Evolutionary conservation across 1,140 invertebrate species (phyloP).

Genomic region (Hypothenemus hampei): DNA sequence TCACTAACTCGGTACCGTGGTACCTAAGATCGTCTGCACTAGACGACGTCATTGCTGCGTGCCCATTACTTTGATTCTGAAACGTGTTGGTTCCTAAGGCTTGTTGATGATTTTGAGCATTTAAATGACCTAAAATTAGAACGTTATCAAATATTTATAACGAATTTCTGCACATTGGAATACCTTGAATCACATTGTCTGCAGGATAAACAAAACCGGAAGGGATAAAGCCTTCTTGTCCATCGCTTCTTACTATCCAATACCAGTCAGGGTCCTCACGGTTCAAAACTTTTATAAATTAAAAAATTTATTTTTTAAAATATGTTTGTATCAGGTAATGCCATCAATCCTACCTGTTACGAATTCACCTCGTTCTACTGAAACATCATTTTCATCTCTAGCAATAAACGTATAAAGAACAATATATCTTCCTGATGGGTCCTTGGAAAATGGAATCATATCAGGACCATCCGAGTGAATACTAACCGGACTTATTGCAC

Average conservation of each 20-base stretch:
- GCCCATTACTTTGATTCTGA: constrained; percentile 32
- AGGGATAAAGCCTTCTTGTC: constrained; percentile 93
- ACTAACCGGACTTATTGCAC: constrained; percentile 55
- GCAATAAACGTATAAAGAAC: constrained; percentile 91
- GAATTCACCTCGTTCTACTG: constrained; percentile 88
- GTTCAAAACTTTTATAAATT: constrained; percentile 64
- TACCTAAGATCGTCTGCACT: constrained; percentile 59
- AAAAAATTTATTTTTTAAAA: constrained; percentile 1
- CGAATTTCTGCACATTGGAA: no score
- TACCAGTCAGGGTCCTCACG: constrained; percentile 93
- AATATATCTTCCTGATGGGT: constrained; percentile 83
- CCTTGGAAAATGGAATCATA: constrained; percentile 84
- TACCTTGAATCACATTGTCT: constrained; percentile 71
- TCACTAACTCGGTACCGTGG: constrained; percentile 85
- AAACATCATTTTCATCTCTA: constrained; percentile 90
- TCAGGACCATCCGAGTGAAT: constrained; percentile 63
- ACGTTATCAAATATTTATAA: no score
- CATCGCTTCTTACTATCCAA: constrained; percentile 88
- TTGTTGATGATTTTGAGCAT: constrained; percentile 39
- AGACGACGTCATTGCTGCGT: constrained; percentile 35
- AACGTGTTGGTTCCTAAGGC: constrained; percentile 43
- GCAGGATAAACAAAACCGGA: constrained; percentile 91
- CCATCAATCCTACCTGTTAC: constrained; percentile 58
- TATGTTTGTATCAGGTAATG: not conserved
- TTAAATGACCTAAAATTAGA: constrained; percentile 47